These are phyloP conservation scores for Enteromius mattozi DNA, from an alignment of 2,797 vertebrate genomes.

Conservation along the genomic window DNA sequence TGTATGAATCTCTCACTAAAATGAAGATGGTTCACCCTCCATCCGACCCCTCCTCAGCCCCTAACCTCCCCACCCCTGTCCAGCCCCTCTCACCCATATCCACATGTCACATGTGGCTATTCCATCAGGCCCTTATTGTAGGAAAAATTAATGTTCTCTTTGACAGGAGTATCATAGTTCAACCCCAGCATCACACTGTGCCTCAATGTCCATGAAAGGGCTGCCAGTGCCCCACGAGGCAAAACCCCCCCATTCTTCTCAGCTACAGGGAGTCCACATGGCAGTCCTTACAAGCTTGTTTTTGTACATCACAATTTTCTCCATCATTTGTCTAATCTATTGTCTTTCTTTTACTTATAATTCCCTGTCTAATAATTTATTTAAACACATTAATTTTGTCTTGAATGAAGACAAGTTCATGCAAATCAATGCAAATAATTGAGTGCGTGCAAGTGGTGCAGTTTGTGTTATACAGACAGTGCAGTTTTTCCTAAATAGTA, in stretches of 20 bases:
- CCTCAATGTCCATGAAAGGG: constrained; percentile 52
- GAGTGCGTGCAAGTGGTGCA: not conserved
- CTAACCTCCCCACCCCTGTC: constrained; percentile 17
- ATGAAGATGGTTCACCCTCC: constrained; percentile 19
- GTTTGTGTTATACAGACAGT: not conserved
- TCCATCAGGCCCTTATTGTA: constrained; percentile 62
- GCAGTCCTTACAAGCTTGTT: constrained; percentile 58
- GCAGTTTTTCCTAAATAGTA: constrained; percentile 9
- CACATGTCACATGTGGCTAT: constrained; percentile 67
- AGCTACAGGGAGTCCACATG: constrained; percentile 40
- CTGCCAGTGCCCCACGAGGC: constrained; percentile 41
- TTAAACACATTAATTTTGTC: constrained; percentile 29
- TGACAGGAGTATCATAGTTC: constrained; percentile 62
- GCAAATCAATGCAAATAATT: constrained; percentile 27
- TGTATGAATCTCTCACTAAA: constrained; percentile 7
- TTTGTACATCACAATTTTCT: constrained; percentile 50
- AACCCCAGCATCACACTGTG: constrained; percentile 61
- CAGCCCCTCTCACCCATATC: constrained; percentile 48
- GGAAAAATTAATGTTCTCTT: constrained; percentile 56
- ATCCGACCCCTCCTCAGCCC: constrained; percentile 18
- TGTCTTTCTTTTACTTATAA: constrained; percentile 16
- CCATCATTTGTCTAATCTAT: constrained; percentile 39
- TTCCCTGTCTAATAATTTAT: not conserved
- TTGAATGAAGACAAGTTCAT: constrained; percentile 20
- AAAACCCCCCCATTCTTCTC: constrained; percentile 45